phyloP scores from a whole-genome alignment of 2,113 vertebrate genomes.

The Acanthochromis polyacanthus region DNA sequence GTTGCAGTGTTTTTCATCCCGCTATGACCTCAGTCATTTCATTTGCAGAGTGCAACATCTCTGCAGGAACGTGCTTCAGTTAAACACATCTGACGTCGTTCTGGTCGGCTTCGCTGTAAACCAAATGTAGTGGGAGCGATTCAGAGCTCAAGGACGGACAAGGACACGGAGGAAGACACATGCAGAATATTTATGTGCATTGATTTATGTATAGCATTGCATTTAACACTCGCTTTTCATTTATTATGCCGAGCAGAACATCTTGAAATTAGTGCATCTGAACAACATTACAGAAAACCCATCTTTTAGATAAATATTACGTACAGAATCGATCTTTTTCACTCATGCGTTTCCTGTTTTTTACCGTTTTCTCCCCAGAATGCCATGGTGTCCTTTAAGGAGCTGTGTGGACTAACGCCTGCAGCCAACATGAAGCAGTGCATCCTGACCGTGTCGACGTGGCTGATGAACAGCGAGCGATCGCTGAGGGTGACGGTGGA shows the following conservation, averaged over 20 bases:
- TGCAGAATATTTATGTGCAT: not conserved
- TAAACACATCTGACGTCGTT: not conserved
- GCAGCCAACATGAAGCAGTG: conserved; percentile 96
- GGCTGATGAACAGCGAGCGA: conserved; percentile 92
- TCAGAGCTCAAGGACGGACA: not conserved
- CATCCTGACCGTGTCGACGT: conserved; percentile 90
- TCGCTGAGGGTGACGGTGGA: conserved; percentile 87
- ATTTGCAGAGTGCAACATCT: conserved; percentile 8
- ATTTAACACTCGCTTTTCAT: not conserved
- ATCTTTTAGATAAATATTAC: too few species aligned
- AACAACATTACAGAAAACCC: not conserved
- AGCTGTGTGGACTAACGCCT: conserved; percentile 92
- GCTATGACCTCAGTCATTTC: not conserved
- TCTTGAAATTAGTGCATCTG: not conserved
- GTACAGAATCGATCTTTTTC: too few species aligned
- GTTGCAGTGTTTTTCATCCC: conserved; percentile 10
- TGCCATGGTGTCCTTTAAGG: conserved; percentile 94
- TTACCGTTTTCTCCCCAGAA: conserved; percentile 82
- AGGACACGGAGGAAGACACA: accelerated
- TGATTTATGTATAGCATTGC: not conserved
- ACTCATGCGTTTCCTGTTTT: not conserved
- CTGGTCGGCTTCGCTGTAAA: not conserved
- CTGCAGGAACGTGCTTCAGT: not conserved
- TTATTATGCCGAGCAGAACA: not conserved
- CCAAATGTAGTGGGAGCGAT: not conserved